Evolutionary conservation across 2,888 invertebrate species (phyloP).

Genomic region (Eupithecia insigniata): DNA sequence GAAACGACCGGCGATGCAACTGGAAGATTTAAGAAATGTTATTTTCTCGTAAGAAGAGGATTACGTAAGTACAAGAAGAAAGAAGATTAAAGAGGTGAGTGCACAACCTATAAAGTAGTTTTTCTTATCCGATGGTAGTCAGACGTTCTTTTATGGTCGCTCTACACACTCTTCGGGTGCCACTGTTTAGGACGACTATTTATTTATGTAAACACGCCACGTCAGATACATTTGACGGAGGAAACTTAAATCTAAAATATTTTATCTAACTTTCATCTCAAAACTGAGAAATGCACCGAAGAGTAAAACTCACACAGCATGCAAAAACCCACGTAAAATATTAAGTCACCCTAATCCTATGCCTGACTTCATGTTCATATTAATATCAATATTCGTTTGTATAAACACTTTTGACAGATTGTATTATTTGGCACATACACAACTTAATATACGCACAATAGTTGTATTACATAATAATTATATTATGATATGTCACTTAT

Average conservation of each 20-base stretch:
- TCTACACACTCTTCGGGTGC: background rate
- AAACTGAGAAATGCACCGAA: background rate
- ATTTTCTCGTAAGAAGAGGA: constrained; percentile 22
- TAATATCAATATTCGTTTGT: too few relatives aligned
- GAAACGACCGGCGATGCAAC: constrained; percentile 14
- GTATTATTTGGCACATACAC: too few relatives aligned
- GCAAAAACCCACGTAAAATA: too few relatives aligned
- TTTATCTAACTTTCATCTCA: background rate
- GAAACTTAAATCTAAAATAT: background rate
- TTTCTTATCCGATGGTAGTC: constrained; percentile 57
- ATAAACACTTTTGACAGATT: too few relatives aligned
- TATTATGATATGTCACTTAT: too few relatives aligned
- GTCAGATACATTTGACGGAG: background rate
- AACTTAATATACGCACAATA: too few relatives aligned
- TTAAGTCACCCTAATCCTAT: too few relatives aligned
- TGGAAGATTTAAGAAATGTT: constrained; percentile 12
- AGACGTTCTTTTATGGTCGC: constrained; percentile 54
- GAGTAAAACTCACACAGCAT: background rate
- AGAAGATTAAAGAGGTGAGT: constrained; percentile 36
- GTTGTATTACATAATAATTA: too few relatives aligned
- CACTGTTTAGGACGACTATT: background rate
- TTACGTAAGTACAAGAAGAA: constrained; percentile 25
- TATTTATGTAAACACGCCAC: background rate
- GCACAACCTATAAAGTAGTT: constrained; percentile 41
- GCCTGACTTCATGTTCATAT: too few relatives aligned